Evolutionary conservation across 2,797 vertebrate genomes (phyloP).

Genomic region (Psittacula derbiana): DNA sequence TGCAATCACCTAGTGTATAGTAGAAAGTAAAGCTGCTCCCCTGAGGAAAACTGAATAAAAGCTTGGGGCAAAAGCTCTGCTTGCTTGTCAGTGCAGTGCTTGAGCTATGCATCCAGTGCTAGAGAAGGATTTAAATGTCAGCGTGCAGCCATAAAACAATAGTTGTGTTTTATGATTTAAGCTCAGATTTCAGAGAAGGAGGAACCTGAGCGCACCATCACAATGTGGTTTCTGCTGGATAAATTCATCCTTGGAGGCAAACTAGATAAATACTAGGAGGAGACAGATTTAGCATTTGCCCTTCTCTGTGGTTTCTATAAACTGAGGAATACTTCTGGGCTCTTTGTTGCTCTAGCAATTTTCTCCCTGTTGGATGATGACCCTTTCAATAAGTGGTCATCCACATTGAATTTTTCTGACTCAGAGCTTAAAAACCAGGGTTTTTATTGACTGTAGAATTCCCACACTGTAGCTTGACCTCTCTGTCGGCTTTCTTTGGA

Average conservation of each 20-base stretch:
- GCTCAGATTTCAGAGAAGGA: slow-evolving; percentile 6
- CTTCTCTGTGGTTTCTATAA: slow-evolving; percentile 53
- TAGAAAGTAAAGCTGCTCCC: not conserved
- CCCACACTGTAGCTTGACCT: slow-evolving; percentile 51
- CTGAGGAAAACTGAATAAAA: not conserved
- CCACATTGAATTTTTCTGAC: slow-evolving; percentile 55
- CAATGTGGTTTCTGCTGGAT: not conserved
- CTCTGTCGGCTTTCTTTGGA: slow-evolving; percentile 34
- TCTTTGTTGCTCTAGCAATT: slow-evolving; percentile 63
- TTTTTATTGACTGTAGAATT: slow-evolving; percentile 53
- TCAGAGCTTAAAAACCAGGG: slow-evolving; percentile 32
- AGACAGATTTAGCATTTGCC: slow-evolving; percentile 43
- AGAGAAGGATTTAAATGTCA: not conserved
- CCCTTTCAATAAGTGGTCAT: slow-evolving; percentile 67
- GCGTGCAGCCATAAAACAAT: not conserved
- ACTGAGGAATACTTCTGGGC: slow-evolving; percentile 34
- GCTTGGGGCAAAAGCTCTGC: not conserved
- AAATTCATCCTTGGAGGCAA: slow-evolving; percentile 54
- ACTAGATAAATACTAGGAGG: slow-evolving; percentile 34
- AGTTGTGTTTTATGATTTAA: not conserved
- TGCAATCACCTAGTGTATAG: not conserved
- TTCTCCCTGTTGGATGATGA: slow-evolving; percentile 65
- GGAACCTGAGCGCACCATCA: not conserved
- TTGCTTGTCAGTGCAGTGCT: not conserved
- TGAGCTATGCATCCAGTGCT: not conserved